phyloP scores from a whole-genome alignment of 2,797 vertebrate species.

The Leuciscus waleckii region DNA sequence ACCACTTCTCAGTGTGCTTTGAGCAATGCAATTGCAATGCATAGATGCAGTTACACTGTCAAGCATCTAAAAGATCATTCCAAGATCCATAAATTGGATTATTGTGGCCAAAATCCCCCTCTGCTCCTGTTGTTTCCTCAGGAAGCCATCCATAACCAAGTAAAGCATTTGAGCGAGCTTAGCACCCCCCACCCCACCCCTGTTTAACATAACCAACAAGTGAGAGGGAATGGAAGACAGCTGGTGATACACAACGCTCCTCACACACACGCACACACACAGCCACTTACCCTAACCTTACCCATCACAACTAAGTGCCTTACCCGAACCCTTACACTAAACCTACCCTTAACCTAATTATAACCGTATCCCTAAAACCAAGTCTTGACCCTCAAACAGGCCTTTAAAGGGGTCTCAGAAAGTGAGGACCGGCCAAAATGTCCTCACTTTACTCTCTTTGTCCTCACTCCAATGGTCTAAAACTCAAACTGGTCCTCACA shows the following conservation, averaged over 20 bases:
- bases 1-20: conserved; percentile 2
- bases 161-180: conserved; percentile 6
- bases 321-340: too few species aligned
- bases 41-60: neutral
- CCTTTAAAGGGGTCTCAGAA: too few species aligned
- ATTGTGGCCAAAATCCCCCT: neutral
- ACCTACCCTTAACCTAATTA: too few species aligned
- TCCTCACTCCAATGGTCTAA: too few species aligned
- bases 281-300: too few species aligned
- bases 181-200: neutral
- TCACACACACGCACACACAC: neutral
- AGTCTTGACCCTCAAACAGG: too few species aligned
- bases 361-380: too few species aligned
- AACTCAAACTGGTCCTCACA: too few species aligned
- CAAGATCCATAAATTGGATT: neutral
- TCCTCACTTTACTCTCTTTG: too few species aligned
- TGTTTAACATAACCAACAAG: conserved; percentile 21
- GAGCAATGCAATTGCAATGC: neutral
- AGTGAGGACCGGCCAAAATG: too few species aligned
- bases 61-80: conserved; percentile 4
- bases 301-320: too few species aligned
- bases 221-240: conserved; percentile 33
- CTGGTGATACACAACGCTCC: conserved; percentile 12
- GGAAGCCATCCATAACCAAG: conserved; percentile 14
- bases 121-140: neutral